Conservation (phyloP, 2,888 invertebrate genomes). For the Thymelicus lineola region DNA sequence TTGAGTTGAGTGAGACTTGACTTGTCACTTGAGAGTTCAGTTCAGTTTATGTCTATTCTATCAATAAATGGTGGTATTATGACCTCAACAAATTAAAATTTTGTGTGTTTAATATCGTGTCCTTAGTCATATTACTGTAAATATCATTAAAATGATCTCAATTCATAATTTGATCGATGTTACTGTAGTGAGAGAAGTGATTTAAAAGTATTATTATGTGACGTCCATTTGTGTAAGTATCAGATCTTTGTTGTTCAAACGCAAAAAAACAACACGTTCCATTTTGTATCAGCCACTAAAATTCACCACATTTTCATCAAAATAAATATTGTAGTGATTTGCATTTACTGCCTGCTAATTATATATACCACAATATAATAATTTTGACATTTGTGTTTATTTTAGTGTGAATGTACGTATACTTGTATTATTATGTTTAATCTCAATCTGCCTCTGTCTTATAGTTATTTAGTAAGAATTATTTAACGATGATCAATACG, state of each 20-base stretch:
- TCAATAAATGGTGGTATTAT: constrained; percentile 75
- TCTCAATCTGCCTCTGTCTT: not conserved
- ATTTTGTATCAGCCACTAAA: constrained; percentile 49
- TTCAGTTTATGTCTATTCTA: constrained; percentile 46
- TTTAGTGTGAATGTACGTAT: constrained; percentile 46
- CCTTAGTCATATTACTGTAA: constrained; percentile 41
- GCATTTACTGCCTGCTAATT: constrained; percentile 7
- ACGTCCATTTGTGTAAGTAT: constrained; percentile 66
- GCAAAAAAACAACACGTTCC: constrained; percentile 64
- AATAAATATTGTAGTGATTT: constrained; percentile 18
- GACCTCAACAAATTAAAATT: constrained; percentile 49
- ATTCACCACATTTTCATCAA: constrained; percentile 2
- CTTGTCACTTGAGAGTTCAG: constrained; percentile 43
- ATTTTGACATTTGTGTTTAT: constrained; percentile 63
- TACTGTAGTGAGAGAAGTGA: constrained; percentile 5
- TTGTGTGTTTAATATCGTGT: constrained; percentile 50
- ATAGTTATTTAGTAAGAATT: not conserved
- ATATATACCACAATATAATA: constrained; percentile 28
- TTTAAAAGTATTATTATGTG: constrained; percentile 38
- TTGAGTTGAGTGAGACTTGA: constrained; percentile 42
- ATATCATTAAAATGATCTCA: constrained; percentile 19
- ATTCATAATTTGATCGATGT: constrained; percentile 1
- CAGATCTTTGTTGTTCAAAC: constrained; percentile 78
- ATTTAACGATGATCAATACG: not conserved
- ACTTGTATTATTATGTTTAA: constrained; percentile 23